Base-by-base conservation (phyloP, 2,113 vertebrate genomes). In the Pachypanchax playfairii region DNA sequence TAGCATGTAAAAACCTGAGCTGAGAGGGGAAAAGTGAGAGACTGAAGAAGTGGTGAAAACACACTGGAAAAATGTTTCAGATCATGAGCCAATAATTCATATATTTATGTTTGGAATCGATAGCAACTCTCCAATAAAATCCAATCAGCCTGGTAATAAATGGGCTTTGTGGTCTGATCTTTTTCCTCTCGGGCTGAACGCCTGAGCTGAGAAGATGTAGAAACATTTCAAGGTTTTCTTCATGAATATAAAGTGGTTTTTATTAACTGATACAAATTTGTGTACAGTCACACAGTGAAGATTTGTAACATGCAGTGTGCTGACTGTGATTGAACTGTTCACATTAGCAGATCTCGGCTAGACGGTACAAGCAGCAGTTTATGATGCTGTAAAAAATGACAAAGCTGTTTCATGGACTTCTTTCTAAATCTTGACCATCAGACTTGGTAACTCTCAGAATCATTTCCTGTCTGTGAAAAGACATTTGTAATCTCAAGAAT, bases 71-170 rank as follows among this genome's bases (percentile, higher is more conserved):
- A 6, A 49, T 15, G 20, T 42, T 51, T 52, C 14, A 53, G 31
- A 28, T 46, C 31, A 70, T 36, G 43, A 72, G 48, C 47, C 38
- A 43, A 57, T 65, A 77, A 72, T 58, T 74, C 49, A 54, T 39
- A 29, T 29, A 33, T 46, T 54, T 76, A 46, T 29, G 51, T 15
- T 64, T 18, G 53, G 74, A 49, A 73, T 71, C 57, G 68, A 68
- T 67, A 73, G 6, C 29, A 64, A 61, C 62, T 73, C 22, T 46
- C 52, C 14, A 33, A 22, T 58, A 66, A 77, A 65, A 65, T 60
- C 58, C 53, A 29, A 18, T 9, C 4, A 50, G 28, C 57, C 29
- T 3, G 25, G 13, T 24, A 41, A 68, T 63, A 50, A 63, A 65
- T 24, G 38, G n/a, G 18, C 46, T 26, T 36, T 8, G 33, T 20